phyloP scores from a whole-genome alignment of 2,113 vertebrate genomes.

The Cyphomyrus plagiostoma region DNA sequence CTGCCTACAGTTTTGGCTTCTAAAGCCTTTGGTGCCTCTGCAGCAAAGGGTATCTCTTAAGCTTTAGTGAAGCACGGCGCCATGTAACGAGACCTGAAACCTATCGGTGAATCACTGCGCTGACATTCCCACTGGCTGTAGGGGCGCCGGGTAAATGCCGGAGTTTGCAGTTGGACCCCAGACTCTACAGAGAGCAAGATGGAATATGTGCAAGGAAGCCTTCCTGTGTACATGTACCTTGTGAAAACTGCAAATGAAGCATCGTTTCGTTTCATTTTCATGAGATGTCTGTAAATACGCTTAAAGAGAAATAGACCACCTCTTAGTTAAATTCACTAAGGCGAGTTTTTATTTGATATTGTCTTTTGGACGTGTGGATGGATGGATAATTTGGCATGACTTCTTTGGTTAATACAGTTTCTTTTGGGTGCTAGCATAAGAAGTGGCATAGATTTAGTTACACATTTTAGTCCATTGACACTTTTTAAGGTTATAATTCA shows the following conservation, averaged over 20 bases:
- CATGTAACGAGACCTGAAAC: neutral
- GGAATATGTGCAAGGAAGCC: neutral
- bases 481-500: conserved; percentile 24
- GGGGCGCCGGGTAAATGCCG: neutral
- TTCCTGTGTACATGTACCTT: neutral
- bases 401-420: neutral
- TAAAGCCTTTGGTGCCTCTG: neutral
- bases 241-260: neutral
- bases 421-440: neutral
- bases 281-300: neutral
- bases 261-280: neutral
- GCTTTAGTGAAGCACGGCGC: neutral
- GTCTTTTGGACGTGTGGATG: neutral
- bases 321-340: neutral
- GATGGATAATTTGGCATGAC: neutral
- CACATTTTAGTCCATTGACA: conserved; percentile 35
- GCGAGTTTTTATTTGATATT: neutral
- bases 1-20: neutral
- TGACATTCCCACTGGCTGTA: neutral
- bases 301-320: neutral
- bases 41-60: neutral
- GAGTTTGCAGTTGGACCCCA: neutral
- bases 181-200: neutral
- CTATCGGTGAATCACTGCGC: neutral
- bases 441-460: conserved; percentile 29